Percentiles rank a stretch among this genome's conserved stretches.
These are phyloP conservation scores for Perizoma affinitatum DNA, from an alignment of 2,888 invertebrate genomes.

Conservation along the genomic window DNA sequence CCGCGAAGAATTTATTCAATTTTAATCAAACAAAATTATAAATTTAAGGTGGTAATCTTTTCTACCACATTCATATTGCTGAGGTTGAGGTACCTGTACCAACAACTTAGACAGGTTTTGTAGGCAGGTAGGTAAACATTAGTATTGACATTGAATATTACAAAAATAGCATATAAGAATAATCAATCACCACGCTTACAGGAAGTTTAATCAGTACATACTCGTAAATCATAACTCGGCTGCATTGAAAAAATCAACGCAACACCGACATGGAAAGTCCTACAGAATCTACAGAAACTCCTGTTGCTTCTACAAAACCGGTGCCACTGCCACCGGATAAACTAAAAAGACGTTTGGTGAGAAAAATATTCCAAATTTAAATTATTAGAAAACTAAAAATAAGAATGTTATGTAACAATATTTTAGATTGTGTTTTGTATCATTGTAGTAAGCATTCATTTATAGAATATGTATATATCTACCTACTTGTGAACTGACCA, in stretches of 20 bases:
- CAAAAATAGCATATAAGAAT: slow-evolving; percentile 19
- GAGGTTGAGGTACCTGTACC: not conserved
- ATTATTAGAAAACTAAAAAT: not conserved
- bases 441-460: no score
- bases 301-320: slow-evolving; percentile 12
- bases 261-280: slow-evolving; percentile 15
- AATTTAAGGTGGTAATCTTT: no score
- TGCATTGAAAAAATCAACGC: not conserved
- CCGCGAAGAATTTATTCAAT: no score
- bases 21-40: no score
- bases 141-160: slow-evolving; percentile 14
- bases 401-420: slow-evolving; percentile 8
- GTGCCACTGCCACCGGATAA: slow-evolving; percentile 25
- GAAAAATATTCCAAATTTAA: slow-evolving; percentile 3
- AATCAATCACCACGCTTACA: slow-evolving; percentile 19
- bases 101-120: not conserved
- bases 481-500: no score
- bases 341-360: slow-evolving; percentile 26
- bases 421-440: not conserved
- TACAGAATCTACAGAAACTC: slow-evolving; percentile 9
- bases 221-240: slow-evolving; percentile 1
- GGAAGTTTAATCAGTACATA: slow-evolving; percentile 12
- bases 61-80: no score
- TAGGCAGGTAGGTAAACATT: not conserved
- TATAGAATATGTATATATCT: no score